Evolutionary conservation across 2,797 vertebrate species (phyloP).

Genomic region (Coluber constrictor): DNA sequence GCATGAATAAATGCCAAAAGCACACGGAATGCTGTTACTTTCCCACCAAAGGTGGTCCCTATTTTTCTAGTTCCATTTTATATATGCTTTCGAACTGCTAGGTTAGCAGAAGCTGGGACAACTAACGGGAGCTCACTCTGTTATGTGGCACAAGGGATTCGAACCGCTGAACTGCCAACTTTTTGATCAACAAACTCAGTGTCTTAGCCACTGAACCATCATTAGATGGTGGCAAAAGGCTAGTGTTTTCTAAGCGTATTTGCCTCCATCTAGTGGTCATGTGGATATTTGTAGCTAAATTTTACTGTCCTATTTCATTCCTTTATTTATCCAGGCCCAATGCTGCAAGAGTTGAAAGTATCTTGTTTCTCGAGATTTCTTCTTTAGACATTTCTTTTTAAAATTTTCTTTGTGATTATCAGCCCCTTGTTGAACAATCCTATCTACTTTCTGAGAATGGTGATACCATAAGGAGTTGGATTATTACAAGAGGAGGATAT

Average conservation of each 20-base stretch:
- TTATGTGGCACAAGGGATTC: too few relatives aligned
- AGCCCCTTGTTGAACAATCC: slow-evolving; percentile 38
- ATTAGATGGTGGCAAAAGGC: background rate
- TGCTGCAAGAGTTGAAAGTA: background rate
- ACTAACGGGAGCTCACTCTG: too few relatives aligned
- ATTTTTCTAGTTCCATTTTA: too few relatives aligned
- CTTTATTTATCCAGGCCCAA: background rate
- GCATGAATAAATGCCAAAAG: too few relatives aligned
- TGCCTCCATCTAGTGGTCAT: background rate
- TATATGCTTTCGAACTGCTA: too few relatives aligned
- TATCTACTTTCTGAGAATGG: slow-evolving; percentile 57
- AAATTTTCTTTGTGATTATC: background rate
- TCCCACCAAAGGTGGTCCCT: too few relatives aligned
- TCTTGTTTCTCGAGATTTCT: background rate
- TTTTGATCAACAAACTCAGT: too few relatives aligned
- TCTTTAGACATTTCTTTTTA: background rate
- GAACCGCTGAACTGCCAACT: too few relatives aligned
- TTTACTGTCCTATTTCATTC: background rate
- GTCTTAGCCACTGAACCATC: background rate
- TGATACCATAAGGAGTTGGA: slow-evolving; percentile 37
- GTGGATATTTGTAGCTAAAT: background rate
- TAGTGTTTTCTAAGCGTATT: background rate
- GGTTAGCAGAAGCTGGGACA: too few relatives aligned
- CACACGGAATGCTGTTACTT: too few relatives aligned
- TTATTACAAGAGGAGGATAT: background rate